Evolutionary conservation across 2,113 vertebrate genomes (phyloP), one percentile per base, ranked within the genome.

Genomic region (Propithecus coquereli): DNA sequence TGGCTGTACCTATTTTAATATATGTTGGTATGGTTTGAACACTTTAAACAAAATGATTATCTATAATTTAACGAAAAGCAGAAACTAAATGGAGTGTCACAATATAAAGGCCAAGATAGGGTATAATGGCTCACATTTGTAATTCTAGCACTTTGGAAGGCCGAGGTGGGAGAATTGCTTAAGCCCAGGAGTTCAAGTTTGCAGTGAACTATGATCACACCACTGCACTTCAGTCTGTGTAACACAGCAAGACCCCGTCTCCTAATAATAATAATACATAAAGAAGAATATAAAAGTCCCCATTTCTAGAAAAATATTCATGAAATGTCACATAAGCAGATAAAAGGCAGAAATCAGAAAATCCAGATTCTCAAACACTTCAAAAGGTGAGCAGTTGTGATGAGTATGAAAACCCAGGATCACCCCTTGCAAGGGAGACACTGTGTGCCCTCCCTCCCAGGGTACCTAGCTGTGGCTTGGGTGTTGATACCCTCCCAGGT

Each of bases 241-340:
- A 30, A 30, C 27, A 63, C 4, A 11, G 23, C 27, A 30, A 30
- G 61, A 30, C 27, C 25, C 27, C 27, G 30, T 63, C 61, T 63
- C 11, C 30, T 30, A 63, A 63, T 54, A 54, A 54, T 54, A 30
- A 63, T 50, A 23, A 59, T 23, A 30, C 30, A 30, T 12, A 30
- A 63, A 63, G 59, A 61, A 61, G 27, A 30, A 63, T 63, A 63
- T 30, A 30, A 30, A 30, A 63, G 61, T 10, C 27, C 22, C 61
- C 61, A 63, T 66, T 92, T 59, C 22, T 23, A 40, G 23, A 71
- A 85, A 86, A 86, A 95, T 73, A 59, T 85, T 91, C 45, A 52
- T 27, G 5, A 77, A 94, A 91, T 86, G 57, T 52, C 87, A 92
- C 65, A 65, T 95, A 86, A 95, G 23, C 73, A 92, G 82, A 70